Evolutionary conservation across 1,140 invertebrate species (phyloP), one percentile per base, ranked within the genome.

Genomic region (Thaumetopoea pityocampa): DNA sequence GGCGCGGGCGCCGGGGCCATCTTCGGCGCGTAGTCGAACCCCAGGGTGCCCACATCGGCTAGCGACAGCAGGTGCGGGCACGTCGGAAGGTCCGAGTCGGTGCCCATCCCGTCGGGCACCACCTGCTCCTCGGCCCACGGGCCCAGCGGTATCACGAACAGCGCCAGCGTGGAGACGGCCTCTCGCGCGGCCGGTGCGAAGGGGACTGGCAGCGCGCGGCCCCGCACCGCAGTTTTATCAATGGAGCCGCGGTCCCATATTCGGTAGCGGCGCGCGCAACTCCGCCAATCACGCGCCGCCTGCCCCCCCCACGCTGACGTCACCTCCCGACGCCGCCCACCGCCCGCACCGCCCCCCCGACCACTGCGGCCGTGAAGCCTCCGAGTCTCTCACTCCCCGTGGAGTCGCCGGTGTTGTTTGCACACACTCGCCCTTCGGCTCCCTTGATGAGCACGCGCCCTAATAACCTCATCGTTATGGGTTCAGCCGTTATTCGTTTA

Each of bases 1-100:
- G 90, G 30, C 10, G 54, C 89, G 88, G 46, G 92, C 91, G 67
- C 92, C 86, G 87, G 92, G 92, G 63, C 90, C 88, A 73, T 92
- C 92, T 55, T 94, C 89, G 71, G 67, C 37, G 67, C 62, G 50
- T 69, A 80, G 54, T 74, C 76, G 61, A 83, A 83, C n/a, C 76
- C 67, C 11, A 83, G 66, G 12, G 65, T 52, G 32, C 79, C 72
- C 45, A 80, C 49, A 57, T 80, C 79, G 10, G 79, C 68, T 26
- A 82, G 62, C 46, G 84, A 85, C 36, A 86, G 73, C 34, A 85
- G 80, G 65, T 85, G 81, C 52, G 81, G 71, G 11, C 74, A 77
- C 48, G 55, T 37, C 50, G 70, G 72, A 30, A 64, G 78, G 59
- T 80, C 79, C 41, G 56, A 38, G 56, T 79, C 70, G 29, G 73